Evolutionary conservation across 1,140 invertebrate genomes (phyloP), one percentile per base, ranked within the genome.

Genomic region (Goniozus legneri): DNA sequence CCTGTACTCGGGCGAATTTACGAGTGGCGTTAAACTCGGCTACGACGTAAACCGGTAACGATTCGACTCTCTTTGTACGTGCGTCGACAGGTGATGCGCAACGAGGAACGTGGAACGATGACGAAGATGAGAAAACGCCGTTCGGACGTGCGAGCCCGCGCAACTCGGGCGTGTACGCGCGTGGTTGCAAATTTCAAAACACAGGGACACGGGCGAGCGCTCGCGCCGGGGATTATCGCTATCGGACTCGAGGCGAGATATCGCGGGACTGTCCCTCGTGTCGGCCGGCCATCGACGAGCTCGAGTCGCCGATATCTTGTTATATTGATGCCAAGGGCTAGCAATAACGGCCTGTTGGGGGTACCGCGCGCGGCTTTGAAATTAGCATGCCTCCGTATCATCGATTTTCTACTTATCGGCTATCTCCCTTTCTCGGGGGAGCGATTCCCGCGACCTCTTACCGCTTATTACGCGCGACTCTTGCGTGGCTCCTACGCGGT

Each of bases 311-410:
- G 51, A 55, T 54, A 60, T 59, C 56, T 51, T 41, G 56, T 55
- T 56, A 50, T 52, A 47, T 56, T 59, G 59, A 56, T 56, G 56
- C 58, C 58, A 55, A 50, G 46, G 56, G 58, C 52, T 36, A 16
- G 18, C n/a, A 22, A 32, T 43, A 38, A 39, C 34, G 46, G 30
- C 41, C 45, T 40, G 47, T 48, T 48, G 54, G 56, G 54, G 49
- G 54, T 31, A 40, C 54, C 52, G 30, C 45, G 46, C 44, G 36
- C 35, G 51, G 52, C 46, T 50, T 46, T 59, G 53, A 44, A 60
- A 60, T 60, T 60, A 60, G 56, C 58, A 56, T 60, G 57, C 53
- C 58, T 59, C 57, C 53, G 56, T 59, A 60, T 60, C 58, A 60
- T 60, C 58, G 58, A 60, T 60, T 60, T 60, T 59, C 53, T 60